These are phyloP conservation scores for Trinorchestia longiramus DNA, from an alignment of 1,140 invertebrate genomes.

Conservation along the genomic window DNA sequence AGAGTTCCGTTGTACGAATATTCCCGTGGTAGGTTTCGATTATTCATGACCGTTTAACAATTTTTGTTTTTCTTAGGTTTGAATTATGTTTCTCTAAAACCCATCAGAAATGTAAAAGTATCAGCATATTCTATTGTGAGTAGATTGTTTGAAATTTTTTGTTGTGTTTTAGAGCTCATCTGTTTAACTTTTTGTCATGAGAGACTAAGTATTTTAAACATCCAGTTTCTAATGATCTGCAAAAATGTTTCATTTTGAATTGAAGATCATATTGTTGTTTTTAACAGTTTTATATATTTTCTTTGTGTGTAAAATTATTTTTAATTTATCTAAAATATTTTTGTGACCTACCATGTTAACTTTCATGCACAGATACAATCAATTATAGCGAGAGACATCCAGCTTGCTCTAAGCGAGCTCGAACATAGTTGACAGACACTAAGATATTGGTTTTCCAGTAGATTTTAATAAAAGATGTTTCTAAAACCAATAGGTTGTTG, in stretches of 20 bases:
- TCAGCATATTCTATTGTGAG: not conserved
- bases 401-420: not conserved
- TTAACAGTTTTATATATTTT: not conserved
- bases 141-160: not conserved
- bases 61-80: not conserved
- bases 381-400: not conserved
- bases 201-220: not conserved
- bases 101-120: not conserved
- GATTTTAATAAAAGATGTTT: too few species aligned
- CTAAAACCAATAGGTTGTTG: too few species aligned
- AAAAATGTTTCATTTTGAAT: not conserved
- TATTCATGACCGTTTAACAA: not conserved
- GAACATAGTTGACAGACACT: too few species aligned
- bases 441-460: too few species aligned
- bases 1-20: not conserved
- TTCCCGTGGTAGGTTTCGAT: not conserved
- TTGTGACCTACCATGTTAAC: not conserved
- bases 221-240: too few species aligned
- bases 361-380: not conserved
- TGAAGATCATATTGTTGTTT: not conserved
- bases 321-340: not conserved
- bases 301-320: not conserved
- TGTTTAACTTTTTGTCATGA: not conserved
- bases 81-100: not conserved
- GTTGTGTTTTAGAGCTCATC: not conserved